Evolutionary conservation across 2,797 vertebrate genomes (phyloP).

Genomic region (Malurus splendens): DNA sequence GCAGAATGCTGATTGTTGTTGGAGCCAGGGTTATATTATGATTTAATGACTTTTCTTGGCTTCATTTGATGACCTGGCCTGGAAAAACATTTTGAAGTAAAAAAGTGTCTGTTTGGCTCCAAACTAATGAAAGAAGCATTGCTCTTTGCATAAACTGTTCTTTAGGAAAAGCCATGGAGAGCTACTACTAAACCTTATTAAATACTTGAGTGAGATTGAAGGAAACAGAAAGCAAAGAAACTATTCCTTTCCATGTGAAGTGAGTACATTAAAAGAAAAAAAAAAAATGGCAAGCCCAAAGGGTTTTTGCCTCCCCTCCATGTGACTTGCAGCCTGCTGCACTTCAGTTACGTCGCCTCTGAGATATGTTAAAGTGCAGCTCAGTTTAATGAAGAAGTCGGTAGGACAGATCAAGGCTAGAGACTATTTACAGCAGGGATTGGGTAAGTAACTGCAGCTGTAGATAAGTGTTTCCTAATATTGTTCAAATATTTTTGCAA

Average conservation of each 20-base stretch:
- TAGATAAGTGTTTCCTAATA: background rate
- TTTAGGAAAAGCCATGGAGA: constrained; percentile 63
- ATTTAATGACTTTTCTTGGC: constrained; percentile 67
- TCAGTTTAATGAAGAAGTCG: constrained; percentile 31
- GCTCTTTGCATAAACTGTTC: constrained; percentile 70
- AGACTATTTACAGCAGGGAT: background rate
- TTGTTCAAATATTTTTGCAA: background rate
- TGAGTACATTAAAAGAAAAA: background rate
- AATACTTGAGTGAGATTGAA: constrained; percentile 35
- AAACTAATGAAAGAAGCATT: constrained; percentile 59
- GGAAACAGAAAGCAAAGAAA: constrained; percentile 37
- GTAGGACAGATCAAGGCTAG: background rate
- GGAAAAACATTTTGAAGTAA: constrained; percentile 69
- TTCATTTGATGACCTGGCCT: constrained; percentile 65
- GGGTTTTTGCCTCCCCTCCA: constrained; percentile 22
- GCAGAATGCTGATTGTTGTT: constrained; percentile 2
- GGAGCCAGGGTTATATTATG: constrained; percentile 57
- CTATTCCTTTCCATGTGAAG: constrained; percentile 41
- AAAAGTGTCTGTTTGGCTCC: constrained; percentile 68
- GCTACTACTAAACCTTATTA: constrained; percentile 55
- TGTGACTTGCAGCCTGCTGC: constrained; percentile 50
- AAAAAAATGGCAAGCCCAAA: background rate
- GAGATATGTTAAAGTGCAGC: constrained; percentile 35
- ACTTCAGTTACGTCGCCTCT: constrained; percentile 43
- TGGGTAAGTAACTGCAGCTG: constrained; percentile 57